Conservation (phyloP, 2,888 invertebrate genomes). For the Pegoplata infirma region DNA sequence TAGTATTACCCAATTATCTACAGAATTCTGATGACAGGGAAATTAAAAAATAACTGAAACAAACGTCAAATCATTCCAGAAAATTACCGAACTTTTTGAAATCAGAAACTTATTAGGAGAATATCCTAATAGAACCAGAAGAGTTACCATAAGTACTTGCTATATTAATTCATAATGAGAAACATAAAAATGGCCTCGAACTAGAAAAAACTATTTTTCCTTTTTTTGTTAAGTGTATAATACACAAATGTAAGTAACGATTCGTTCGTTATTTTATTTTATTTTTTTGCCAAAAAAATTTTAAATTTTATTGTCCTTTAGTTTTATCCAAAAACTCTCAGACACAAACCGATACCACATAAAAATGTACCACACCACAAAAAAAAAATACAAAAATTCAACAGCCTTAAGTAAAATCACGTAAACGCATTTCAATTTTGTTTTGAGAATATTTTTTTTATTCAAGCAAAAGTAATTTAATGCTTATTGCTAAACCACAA, state of each 20-base stretch:
- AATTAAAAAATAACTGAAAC: too few species aligned
- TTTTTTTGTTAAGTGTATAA: too few species aligned
- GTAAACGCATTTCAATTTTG: constrained; percentile 22
- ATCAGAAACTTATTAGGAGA: too few species aligned
- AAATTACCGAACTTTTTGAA: too few species aligned
- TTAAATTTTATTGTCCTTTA: constrained; percentile 2
- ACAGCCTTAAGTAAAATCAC: constrained; percentile 12
- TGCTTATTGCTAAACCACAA: neutral
- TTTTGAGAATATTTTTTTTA: neutral
- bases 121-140: too few species aligned
- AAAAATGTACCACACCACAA: neutral
- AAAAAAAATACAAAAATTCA: neutral
- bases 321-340: neutral
- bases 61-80: too few species aligned
- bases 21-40: too few species aligned
- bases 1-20: too few species aligned
- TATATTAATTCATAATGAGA: too few species aligned
- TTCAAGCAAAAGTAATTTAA: neutral
- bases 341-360: neutral
- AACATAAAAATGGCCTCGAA: too few species aligned
- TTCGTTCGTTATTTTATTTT: neutral
- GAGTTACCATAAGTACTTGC: too few species aligned
- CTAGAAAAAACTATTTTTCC: too few species aligned
- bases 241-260: neutral
- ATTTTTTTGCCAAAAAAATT: neutral